Evolutionary conservation across 2,888 invertebrate genomes (phyloP).

Genomic region (Bellardia bayeri): DNA sequence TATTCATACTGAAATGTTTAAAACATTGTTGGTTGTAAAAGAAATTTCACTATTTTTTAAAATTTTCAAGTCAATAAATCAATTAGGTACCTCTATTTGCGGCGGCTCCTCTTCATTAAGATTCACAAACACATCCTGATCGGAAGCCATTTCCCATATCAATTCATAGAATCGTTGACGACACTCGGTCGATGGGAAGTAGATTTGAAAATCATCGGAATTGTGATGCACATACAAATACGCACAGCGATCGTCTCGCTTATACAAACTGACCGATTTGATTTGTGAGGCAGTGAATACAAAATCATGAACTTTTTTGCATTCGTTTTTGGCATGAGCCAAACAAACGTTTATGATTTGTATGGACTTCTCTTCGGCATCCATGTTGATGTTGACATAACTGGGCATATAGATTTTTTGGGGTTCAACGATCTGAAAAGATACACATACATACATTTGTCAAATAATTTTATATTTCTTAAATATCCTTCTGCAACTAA

Average conservation of each 20-base stretch:
- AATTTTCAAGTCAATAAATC: not conserved
- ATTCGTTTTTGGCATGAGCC: slow-evolving; percentile 90
- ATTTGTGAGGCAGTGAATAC: slow-evolving; percentile 92
- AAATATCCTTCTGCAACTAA: slow-evolving; percentile 70
- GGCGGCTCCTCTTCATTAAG: slow-evolving; percentile 88
- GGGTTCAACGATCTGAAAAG: slow-evolving; percentile 91
- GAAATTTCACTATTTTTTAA: not conserved
- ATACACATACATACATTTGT: not conserved
- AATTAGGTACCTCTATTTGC: slow-evolving; percentile 87
- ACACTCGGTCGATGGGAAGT: slow-evolving; percentile 95
- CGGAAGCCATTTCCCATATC: slow-evolving; percentile 93
- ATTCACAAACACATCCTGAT: slow-evolving; percentile 92
- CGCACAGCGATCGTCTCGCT: slow-evolving; percentile 97
- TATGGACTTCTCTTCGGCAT: slow-evolving; percentile 96
- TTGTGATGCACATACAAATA: slow-evolving; percentile 99
- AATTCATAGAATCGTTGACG: slow-evolving; percentile 93
- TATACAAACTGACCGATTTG: slow-evolving; percentile 91
- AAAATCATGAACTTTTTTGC: slow-evolving; percentile 96
- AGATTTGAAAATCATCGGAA: slow-evolving; percentile 99
- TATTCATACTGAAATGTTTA: slow-evolving; percentile 91
- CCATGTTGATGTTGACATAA: slow-evolving; percentile 97
- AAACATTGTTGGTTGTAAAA: slow-evolving; percentile 13
- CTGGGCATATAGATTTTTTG: slow-evolving; percentile 97
- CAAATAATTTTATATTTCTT: not conserved
- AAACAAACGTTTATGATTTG: slow-evolving; percentile 94